Evolutionary conservation across 2,888 invertebrate species (phyloP), one percentile per base, ranked within the genome.

Genomic region (Polydrusus tereticollis): DNA sequence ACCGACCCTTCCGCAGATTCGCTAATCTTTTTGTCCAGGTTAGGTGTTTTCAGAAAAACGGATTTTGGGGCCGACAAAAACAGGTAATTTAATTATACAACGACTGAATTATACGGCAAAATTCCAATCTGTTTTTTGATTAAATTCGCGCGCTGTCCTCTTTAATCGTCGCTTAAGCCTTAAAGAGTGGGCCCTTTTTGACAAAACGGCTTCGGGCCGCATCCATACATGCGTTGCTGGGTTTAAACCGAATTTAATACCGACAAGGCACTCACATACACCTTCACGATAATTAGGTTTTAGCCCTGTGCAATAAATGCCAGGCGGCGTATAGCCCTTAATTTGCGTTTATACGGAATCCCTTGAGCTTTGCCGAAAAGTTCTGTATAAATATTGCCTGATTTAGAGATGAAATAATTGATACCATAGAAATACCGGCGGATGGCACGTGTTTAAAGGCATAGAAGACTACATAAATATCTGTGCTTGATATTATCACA

Each of bases 401-500:
- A 81, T 81, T 80, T 80, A 77, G 76, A 77, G 78, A 76, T 78
- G 77, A 78, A 80, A 82, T 81, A 83, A 82, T 81, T 83, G 81
- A 83, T 83, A 79, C 78, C 78, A 79, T 38, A 29, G 7, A 60
- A 26, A 2, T 12, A 36, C 12, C 33, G 8, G 33, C 33, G n/a
- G n/a, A n/a, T n/a, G n/a, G n/a, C n/a, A n/a, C n/a, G n/a, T n/a
- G n/a, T n/a, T n/a, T n/a, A n/a, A n/a, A n/a, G n/a, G n/a, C n/a
- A n/a, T n/a, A n/a, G n/a, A n/a, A n/a, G n/a, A n/a, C n/a, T n/a
- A n/a, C n/a, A n/a, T n/a, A n/a, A n/a, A n/a, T n/a, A n/a, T n/a
- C n/a, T n/a, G n/a, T n/a, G n/a, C n/a, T n/a, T n/a, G n/a, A n/a
- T n/a, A n/a, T n/a, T n/a, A n/a, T n/a, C n/a, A n/a, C n/a, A n/a